A percentile compares a stretch with the other conserved stretches of the same genome.
Evolutionary conservation across 1,140 invertebrate species (phyloP).

Genomic region (Trachymyrmex septentrionalis): DNA sequence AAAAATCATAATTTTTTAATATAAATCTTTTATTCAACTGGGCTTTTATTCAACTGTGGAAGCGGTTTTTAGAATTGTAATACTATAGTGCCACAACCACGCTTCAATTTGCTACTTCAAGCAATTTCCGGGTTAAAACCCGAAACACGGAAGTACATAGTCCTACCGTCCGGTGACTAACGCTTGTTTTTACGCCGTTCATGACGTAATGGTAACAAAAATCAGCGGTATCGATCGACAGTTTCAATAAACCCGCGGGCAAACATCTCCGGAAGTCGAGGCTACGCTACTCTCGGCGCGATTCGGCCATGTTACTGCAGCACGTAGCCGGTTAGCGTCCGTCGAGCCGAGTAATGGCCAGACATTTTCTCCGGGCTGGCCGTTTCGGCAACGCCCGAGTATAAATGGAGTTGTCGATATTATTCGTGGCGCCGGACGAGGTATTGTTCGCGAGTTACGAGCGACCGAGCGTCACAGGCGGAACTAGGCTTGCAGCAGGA

Average conservation of each 20-base stretch:
- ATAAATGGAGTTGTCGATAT: constrained; percentile 76
- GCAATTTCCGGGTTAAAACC: constrained; percentile 27
- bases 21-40: too few relatives aligned
- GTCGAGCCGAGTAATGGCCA: constrained; percentile 41
- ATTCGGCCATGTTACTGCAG: constrained; percentile 31
- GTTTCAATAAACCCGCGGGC: constrained; percentile 45
- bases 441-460: constrained; percentile 73
- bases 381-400: constrained; percentile 56
- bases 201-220: constrained; percentile 49
- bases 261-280: constrained; percentile 49
- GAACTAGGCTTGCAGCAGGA: constrained; percentile 71
- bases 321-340: constrained; percentile 33
- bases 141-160: constrained; percentile 37
- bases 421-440: constrained; percentile 67
- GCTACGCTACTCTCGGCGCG: background rate
- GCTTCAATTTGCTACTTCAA: constrained; percentile 47
- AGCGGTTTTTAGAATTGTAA: background rate
- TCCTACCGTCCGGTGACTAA: background rate
- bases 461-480: constrained; percentile 55
- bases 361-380: constrained; percentile 33
- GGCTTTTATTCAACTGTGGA: background rate
- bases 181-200: constrained; percentile 32
- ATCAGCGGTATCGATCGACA: constrained; percentile 54
- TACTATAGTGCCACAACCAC: background rate
- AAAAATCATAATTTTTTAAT: background rate